Conservation (phyloP, 2,888 invertebrate genomes). For the Drosophila heteroneura region DNA sequence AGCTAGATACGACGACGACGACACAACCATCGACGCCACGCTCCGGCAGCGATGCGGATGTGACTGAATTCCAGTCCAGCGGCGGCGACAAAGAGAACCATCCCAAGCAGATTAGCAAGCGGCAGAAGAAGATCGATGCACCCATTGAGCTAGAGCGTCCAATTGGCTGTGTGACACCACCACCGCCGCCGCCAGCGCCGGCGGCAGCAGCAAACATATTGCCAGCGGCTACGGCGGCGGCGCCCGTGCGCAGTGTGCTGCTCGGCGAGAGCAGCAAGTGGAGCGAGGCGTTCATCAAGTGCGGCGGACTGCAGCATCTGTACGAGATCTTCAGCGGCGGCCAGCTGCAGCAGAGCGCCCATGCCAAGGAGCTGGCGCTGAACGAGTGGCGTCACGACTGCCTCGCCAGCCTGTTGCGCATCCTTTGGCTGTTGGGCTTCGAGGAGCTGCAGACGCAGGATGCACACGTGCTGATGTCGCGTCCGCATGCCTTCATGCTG, state of each 20-base stretch:
- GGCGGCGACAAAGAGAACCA: constrained; percentile 81
- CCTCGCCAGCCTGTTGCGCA: constrained; percentile 93
- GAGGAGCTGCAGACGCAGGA: constrained; percentile 85
- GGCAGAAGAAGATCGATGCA: constrained; percentile 69
- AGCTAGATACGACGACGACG: constrained; percentile 49
- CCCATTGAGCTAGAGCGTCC: constrained; percentile 51
- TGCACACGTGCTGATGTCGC: constrained; percentile 89
- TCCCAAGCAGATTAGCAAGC: constrained; percentile 70
- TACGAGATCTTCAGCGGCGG: constrained; percentile 97
- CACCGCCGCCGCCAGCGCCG: constrained; percentile 29
- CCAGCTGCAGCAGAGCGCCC: constrained; percentile 91
- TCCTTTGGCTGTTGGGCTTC: constrained; percentile 94
- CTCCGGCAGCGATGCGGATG: constrained; percentile 50
- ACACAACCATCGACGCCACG: constrained; percentile 45
- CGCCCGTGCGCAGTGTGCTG: constrained; percentile 35
- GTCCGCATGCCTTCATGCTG: constrained; percentile 87
- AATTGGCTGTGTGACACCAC: constrained; percentile 57
- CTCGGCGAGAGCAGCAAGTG: constrained; percentile 85
- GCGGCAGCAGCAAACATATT: neutral
- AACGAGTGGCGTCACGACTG: constrained; percentile 98
- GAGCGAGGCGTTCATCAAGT: constrained; percentile 93
- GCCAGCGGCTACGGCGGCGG: constrained; percentile 2
- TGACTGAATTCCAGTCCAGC: constrained; percentile 37
- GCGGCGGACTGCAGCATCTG: constrained; percentile 94
- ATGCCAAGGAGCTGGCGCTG: constrained; percentile 86